Percentiles rank a stretch among this genome's conserved stretches.
These are phyloP conservation scores for Lepilemur septentrionalis DNA, from an alignment of 2,797 vertebrate genomes.

Conservation along the genomic window DNA sequence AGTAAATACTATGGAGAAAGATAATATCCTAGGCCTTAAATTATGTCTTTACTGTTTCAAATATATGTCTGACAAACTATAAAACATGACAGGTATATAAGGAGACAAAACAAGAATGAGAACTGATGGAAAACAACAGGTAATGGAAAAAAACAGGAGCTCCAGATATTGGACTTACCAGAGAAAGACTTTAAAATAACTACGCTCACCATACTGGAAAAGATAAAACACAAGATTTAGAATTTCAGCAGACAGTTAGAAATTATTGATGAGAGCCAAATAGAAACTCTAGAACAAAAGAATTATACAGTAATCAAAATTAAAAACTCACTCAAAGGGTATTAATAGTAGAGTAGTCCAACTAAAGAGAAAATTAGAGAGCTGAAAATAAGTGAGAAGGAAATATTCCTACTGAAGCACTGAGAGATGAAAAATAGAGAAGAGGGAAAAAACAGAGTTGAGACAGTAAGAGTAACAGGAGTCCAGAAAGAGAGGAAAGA, in stretches of 20 bases:
- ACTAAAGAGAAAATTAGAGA: neutral
- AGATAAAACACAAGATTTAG: neutral
- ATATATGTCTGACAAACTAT: neutral
- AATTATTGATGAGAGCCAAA: neutral
- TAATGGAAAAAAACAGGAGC: neutral
- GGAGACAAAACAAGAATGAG: neutral
- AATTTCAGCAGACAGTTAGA: neutral
- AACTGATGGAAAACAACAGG: neutral
- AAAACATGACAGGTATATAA: neutral
- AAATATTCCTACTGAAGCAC: neutral
- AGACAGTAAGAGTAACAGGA: neutral
- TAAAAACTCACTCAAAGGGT: neutral
- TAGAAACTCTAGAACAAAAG: neutral
- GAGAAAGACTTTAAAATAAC: neutral
- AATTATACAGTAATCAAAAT: neutral
- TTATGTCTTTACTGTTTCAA: neutral
- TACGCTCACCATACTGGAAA: neutral
- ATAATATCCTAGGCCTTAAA: neutral
- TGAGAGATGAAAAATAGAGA: neutral
- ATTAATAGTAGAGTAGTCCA: neutral
- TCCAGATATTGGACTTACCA: neutral
- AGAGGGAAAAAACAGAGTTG: neutral
- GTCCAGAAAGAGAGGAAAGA: neutral
- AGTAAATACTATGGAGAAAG: neutral
- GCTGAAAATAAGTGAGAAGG: neutral